Conservation (phyloP, 2,113 vertebrate species). For the Sapayoa aenigma region DNA sequence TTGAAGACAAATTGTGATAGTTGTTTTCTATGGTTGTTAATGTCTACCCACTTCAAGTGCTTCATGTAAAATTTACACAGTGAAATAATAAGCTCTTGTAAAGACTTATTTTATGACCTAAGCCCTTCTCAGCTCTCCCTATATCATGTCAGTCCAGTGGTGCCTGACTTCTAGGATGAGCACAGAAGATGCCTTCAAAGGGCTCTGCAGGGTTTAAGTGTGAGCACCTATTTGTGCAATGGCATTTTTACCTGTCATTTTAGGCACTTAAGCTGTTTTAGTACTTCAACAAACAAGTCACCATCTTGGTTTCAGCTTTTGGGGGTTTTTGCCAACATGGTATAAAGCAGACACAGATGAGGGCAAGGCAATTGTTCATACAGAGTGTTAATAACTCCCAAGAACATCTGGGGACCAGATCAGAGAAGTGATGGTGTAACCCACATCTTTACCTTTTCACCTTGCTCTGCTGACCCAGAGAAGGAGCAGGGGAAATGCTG, state of each 20-base stretch:
- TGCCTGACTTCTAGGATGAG: background rate
- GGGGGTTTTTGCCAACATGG: accelerated
- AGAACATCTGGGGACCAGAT: background rate
- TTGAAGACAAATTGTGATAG: background rate
- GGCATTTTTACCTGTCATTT: background rate
- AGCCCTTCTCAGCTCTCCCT: background rate
- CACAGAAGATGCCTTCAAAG: accelerated
- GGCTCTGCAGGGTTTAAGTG: background rate
- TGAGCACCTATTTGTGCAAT: background rate
- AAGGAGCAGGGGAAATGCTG: background rate
- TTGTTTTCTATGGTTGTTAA: background rate
- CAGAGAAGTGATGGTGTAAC: background rate
- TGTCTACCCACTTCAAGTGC: background rate
- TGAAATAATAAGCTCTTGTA: background rate
- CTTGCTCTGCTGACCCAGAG: background rate
- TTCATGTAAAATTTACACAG: background rate
- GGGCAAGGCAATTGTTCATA: background rate
- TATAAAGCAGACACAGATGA: background rate
- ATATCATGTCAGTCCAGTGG: background rate
- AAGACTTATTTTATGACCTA: background rate
- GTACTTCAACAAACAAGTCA: background rate
- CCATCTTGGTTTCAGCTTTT: background rate
- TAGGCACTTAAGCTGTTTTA: background rate
- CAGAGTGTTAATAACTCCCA: background rate
- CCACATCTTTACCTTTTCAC: background rate